phyloP scores from a whole-genome alignment of 2,797 vertebrate genomes.

The Petrocephalus schoutedeni region DNA sequence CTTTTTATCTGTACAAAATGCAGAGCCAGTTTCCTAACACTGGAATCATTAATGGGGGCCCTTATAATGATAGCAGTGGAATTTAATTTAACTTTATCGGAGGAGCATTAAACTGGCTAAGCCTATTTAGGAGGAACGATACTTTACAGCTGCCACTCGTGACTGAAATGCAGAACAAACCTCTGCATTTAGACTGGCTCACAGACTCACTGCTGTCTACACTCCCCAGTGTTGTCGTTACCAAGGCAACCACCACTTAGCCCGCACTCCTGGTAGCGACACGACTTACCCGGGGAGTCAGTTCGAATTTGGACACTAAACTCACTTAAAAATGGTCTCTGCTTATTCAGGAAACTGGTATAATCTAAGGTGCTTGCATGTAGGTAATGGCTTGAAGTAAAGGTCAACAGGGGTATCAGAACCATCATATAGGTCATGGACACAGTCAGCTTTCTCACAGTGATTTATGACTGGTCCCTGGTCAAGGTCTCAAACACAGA shows the following conservation, averaged over 20 bases:
- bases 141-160: constrained; percentile 36
- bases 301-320: not conserved
- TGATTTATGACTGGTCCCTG: not conserved
- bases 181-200: constrained; percentile 14
- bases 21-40: constrained; percentile 57
- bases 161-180: constrained; percentile 43
- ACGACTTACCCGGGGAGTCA: not conserved
- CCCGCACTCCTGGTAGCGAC: not conserved
- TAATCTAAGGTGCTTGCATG: not conserved
- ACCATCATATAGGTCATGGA: not conserved
- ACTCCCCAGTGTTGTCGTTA: not conserved
- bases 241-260: not conserved
- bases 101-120: constrained; percentile 58
- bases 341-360: constrained; percentile 25
- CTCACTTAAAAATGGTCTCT: not conserved
- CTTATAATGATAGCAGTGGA: constrained; percentile 60
- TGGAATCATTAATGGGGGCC: constrained; percentile 52
- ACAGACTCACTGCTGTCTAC: not conserved
- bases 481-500: constrained; percentile 3
- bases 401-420: not conserved
- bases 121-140: constrained; percentile 59
- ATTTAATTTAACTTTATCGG: constrained; percentile 59
- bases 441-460: not conserved
- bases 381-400: not conserved
- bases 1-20: constrained; percentile 47